Base-by-base conservation (phyloP, 2,888 invertebrate genomes). In the Alcis repandata region DNA sequence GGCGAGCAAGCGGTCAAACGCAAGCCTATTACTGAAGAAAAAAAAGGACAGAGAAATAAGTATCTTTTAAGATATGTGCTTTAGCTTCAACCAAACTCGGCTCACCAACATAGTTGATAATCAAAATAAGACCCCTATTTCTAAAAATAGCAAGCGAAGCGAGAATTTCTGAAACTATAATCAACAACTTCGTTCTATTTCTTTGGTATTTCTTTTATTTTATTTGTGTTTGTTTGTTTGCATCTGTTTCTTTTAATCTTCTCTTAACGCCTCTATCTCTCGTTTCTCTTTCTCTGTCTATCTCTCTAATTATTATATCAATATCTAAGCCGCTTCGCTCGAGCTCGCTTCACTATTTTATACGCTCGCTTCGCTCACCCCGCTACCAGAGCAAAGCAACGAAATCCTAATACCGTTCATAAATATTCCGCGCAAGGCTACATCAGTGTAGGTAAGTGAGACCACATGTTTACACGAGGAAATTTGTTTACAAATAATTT, bases 401-500 rank as follows among this genome's bases (percentile, higher is more conserved):
- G 27, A n/a, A 36, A 51, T 51, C 60, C 56, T 49, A 20, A 38
- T 11, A 20, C 41, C 32, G 53, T 68, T 67, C 70, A 72, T 74
- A 74, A 74, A 72, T 74, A 72, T 71, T 68, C 67, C 57, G 68
- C 58, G 52, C 58, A 65, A 68, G 68, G 48, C 59, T 67, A 61
- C 64, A 61, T 69, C 67, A 51, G 64, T 68, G 67, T 60, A 71
- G 67, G 69, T 69, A 59, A 67, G 65, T 67, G 59, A 66, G 64
- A 70, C 70, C 69, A 52, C 67, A 63, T 69, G 70, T 74, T 69
- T 71, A 66, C 65, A n/a, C 46, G 63, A 62, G 66, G 57, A 71
- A 71, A 74, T 74, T 71, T 70, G 74, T 74, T 72, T 72, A 64
- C 71, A 64, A 72, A 74, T 74, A 68, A 74, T 72, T 74, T 70